Evolutionary conservation across 2,888 invertebrate genomes (phyloP), one percentile per base, ranked within the genome.

Genomic region (Drosophila recens): DNA sequence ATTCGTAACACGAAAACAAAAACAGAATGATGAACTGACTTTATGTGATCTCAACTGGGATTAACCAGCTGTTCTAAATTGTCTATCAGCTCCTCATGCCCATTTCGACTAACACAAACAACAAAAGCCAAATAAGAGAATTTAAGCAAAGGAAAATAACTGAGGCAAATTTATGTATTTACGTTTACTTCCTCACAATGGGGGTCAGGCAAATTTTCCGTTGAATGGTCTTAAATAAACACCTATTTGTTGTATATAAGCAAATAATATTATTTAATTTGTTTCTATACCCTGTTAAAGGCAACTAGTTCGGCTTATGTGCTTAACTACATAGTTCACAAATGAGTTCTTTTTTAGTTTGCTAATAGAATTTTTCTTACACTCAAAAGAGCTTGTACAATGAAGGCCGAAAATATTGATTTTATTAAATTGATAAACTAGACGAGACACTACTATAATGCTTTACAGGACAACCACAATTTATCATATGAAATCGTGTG

Each of bases 101-200:
- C 33, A 54, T 30, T 54, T 3, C 13, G 5, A 54, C 20, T 30
- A 42, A 23, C 34, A 33, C 17, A 30, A 46, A 20, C 52, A 54
- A 43, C 58, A 65, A 36, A 30, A 33, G 53, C 54, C 11, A 59
- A 57, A 61, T 56, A 36, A 40, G 53, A 53, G 53, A 68, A 67
- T 43, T 52, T 43, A 45, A 40, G 61, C 33, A 15, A 15, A 40
- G 23, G 13, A 54, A 68, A 73, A 40, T 33, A 62, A 63, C 17
- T 34, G 59, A 64, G 76, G 59, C 71, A 63, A 70, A 65, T 57
- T 61, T 52, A 69, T 58, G 52, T 33, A 69, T 58, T 48, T 33
- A 46, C 63, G 30, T 42, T 42, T 30, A 54, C 51, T 51, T 34
- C 1, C 17, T 9, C 58, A 58, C 73, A 71, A 66, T 54, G 45